Base-by-base conservation (phyloP, 2,888 invertebrate species). In the Macaria notata region DNA sequence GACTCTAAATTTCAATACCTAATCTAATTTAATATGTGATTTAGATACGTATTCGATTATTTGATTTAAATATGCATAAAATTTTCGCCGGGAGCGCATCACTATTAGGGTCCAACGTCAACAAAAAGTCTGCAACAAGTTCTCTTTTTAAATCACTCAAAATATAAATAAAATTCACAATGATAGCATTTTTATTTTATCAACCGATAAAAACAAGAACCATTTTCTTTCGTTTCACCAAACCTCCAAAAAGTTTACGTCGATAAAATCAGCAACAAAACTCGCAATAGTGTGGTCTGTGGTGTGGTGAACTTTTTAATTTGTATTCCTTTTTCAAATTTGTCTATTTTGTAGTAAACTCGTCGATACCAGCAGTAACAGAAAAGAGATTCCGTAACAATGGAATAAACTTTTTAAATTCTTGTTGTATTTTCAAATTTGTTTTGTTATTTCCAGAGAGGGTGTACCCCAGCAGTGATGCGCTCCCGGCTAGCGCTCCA, bases 401-500 rank as follows among this genome's bases (percentile, higher is more conserved):
- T 19, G 2, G 2, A 19, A 19, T 19, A 19, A 19, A 19, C 19
- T 19, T 1, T 19, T 19, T 19, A 19, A 19, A 19, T 51, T 47
- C n/a, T 62, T 56, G 49, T 47, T n/a, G 5, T 7, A 33, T 53
- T 54, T 54, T 46, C 19, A 19, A 19, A 19, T 19, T 47, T 44
- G 31, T 54, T 58, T 59, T 46, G 54, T 59, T 59, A 36, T 46
- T 39, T 54, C 44, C 38, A 48, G 70, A 71, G 71, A 66, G 67
- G 67, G 74, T 71, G 69, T 68, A 75, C 81, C 86, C 86, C 85
- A 87, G 86, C 84, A 89, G 90, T 91, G 91, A 91, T 89, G 90
- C 89, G 86, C 88, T 87, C 89, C 88, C 87, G 90, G 86, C 86
- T 73, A 79, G 78, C 82, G 84, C 89, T 82, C 88, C 90, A 91